Base-by-base conservation (phyloP, 2,888 invertebrate species). In the Agriopis leucophaearia region DNA sequence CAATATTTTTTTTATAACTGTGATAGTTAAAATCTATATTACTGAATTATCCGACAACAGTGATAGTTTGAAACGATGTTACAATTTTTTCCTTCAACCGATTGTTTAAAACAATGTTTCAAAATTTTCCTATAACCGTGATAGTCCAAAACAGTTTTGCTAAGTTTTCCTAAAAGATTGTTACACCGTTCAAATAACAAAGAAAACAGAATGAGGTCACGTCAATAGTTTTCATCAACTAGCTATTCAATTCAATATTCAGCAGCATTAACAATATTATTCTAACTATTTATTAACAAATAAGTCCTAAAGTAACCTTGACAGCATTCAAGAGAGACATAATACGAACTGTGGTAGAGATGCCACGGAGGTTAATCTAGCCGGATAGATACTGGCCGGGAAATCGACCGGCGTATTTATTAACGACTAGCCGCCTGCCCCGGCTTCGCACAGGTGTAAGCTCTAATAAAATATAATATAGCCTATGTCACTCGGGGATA, bases 281-380 rank as follows among this genome's bases (percentile, higher is more conserved):
- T 60, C 60, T 59, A 68, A 59, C 45, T 64, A 69, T 71, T 71
- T 65, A 54, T 66, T 69, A 70, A 67, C 68, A 64, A 73, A 71
- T 65, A 71, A 36, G 52, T 62, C 57, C 38, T 58, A 70, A 55
- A 27, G 18, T 60, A 68, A 65, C 74, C 74, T 74, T 74, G 71
- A 66, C 72, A 63, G 68, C 72, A 70, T 70, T 72, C 67, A 52
- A 67, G 55, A 69, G 47, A 61, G 64, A 64, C 67, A 52, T 67
- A 67, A 63, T 58, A 44, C 58, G 38, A 58, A 56, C 38, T 52
- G 40, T 2, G 8, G 8, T 58, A 63, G 67, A 42, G 58, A 48
- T 58, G 67, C 1, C 4, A 1, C 0, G 5, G 3, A 5, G 0
- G 12, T 15, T 6, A 9, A n/a, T 51, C 56, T 62, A 8, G 62